These are phyloP conservation scores for Enteromius argenteus DNA, from an alignment of 2,797 vertebrate species.

Conservation along the genomic window DNA sequence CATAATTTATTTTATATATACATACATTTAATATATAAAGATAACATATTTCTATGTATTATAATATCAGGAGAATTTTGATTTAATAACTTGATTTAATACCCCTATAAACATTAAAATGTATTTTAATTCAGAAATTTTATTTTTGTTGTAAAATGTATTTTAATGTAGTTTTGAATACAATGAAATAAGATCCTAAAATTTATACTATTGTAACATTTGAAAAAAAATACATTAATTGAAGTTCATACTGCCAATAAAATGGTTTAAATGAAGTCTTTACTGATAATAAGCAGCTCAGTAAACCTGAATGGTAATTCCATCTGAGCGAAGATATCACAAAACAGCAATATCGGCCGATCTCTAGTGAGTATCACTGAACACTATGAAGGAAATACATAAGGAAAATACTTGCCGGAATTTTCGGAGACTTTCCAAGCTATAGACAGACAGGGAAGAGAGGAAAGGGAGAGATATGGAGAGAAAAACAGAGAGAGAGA, in stretches of 20 bases:
- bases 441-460: conserved; percentile 31
- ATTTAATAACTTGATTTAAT: background rate
- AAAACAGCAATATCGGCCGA: background rate
- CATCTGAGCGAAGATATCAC: background rate
- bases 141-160: no score
- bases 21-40: no score
- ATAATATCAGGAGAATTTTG: background rate
- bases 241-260: background rate
- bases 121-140: background rate
- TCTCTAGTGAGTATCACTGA: conserved; percentile 15
- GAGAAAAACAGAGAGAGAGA: conserved; percentile 32
- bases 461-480: conserved; percentile 35
- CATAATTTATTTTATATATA: no score
- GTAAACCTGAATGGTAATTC: background rate
- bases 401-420: conserved; percentile 93
- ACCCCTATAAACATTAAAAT: background rate
- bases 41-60: background rate
- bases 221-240: background rate
- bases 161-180: background rate
- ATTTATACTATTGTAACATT: background rate
- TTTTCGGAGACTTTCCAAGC: conserved; percentile 80
- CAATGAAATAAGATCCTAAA: background rate
- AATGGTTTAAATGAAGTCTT: background rate
- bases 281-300: background rate
- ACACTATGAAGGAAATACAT: conserved; percentile 71